Conservation (phyloP, 2,888 invertebrate genomes). For the Mellilla xanthometata region DNA sequence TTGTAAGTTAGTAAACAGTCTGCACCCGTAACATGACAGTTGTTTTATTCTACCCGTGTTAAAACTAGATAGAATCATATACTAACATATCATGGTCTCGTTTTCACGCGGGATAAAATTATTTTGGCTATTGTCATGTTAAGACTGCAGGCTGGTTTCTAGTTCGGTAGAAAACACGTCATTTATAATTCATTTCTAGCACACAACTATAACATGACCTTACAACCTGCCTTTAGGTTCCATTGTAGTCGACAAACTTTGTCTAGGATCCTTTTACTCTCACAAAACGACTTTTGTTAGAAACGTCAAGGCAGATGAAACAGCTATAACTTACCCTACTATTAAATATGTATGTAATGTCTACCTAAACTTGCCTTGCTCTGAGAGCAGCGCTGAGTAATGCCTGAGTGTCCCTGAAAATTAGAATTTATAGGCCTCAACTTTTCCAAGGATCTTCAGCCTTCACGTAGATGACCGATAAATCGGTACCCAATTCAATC, state of each 20-base stretch:
- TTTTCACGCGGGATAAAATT: too few relatives aligned
- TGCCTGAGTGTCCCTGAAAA: conserved; percentile 6
- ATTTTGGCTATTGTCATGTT: too few relatives aligned
- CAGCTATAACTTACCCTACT: conserved; percentile 4
- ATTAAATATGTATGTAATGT: conserved; percentile 12
- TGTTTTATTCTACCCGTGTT: too few relatives aligned
- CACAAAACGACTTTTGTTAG: not conserved
- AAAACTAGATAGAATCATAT: too few relatives aligned
- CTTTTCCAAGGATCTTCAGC: conserved; percentile 11
- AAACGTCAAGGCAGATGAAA: conserved; percentile 1
- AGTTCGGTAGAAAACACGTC: too few relatives aligned
- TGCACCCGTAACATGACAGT: too few relatives aligned
- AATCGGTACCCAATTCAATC: conserved; percentile 24
- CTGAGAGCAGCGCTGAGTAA: conserved; percentile 3
- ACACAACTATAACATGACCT: too few relatives aligned
- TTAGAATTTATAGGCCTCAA: conserved; percentile 19
- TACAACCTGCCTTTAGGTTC: too few relatives aligned
- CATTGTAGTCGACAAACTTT: not conserved
- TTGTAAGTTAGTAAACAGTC: too few relatives aligned
- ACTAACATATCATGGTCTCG: too few relatives aligned
- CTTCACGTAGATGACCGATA: conserved; percentile 13
- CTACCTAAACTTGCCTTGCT: conserved; percentile 5
- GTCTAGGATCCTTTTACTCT: not conserved
- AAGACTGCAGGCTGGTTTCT: too few relatives aligned
- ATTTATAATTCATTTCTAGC: too few relatives aligned